Conservation (phyloP, 2,797 vertebrate genomes). For the Poliocrania exsul region DNA sequence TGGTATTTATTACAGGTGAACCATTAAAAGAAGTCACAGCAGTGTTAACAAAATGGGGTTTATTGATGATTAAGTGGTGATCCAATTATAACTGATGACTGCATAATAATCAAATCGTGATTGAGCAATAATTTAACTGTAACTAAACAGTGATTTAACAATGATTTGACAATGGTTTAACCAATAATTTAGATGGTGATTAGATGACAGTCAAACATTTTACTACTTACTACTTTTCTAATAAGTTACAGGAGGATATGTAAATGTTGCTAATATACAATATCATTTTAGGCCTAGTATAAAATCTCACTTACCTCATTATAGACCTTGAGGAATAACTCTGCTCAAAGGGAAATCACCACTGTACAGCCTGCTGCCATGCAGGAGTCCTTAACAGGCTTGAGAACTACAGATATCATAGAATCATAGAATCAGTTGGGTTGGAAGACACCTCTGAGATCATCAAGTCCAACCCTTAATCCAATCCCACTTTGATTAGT, state of each 20-base stretch:
- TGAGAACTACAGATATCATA: background rate
- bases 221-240: background rate
- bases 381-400: background rate
- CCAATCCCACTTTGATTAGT: too few species aligned
- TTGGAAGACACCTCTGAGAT: too few species aligned
- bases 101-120: background rate
- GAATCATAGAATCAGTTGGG: too few species aligned
- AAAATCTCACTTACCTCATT: rapidly evolving
- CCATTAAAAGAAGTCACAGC: background rate
- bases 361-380: rapidly evolving
- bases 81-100: background rate
- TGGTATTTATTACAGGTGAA: background rate
- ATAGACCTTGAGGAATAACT: background rate
- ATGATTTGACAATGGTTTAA: background rate
- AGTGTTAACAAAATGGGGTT: background rate
- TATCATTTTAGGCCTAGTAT: background rate
- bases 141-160: background rate
- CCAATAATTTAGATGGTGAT: background rate
- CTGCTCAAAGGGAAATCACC: background rate
- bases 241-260: background rate
- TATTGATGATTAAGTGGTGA: background rate
- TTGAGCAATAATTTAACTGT: background rate
- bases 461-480: too few species aligned
- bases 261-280: background rate
- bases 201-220: background rate